phyloP scores from a whole-genome alignment of 1,140 invertebrate species.

The Conopomorpha cramerella region DNA sequence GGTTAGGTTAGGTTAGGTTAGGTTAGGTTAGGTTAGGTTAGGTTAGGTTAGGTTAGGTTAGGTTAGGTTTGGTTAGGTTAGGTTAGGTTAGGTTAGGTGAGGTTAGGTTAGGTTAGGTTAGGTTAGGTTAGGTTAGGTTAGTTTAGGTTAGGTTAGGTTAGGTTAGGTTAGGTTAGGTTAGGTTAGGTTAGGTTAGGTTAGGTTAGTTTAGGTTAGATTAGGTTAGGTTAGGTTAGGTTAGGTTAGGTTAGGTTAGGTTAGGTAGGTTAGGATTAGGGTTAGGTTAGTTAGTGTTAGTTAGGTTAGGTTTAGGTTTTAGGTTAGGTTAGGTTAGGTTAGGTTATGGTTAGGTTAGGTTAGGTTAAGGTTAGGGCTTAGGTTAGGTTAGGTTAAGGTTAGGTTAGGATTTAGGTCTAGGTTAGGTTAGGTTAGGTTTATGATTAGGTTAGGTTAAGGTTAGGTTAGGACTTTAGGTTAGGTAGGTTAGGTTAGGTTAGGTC shows the following conservation, averaged over 20 bases:
- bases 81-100: not conserved
- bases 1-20: slow-evolving; percentile 15
- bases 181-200: slow-evolving; percentile 9
- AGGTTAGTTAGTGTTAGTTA: slow-evolving; percentile 9
- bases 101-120: not conserved
- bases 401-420: slow-evolving; percentile 17
- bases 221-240: slow-evolving; percentile 6
- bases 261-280: slow-evolving; percentile 6
- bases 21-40: slow-evolving; percentile 13
- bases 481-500: slow-evolving; percentile 14
- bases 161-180: slow-evolving; percentile 5
- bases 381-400: slow-evolving; percentile 10
- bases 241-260: slow-evolving; percentile 5
- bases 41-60: slow-evolving; percentile 2
- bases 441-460: slow-evolving; percentile 9
- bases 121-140: slow-evolving; percentile 2
- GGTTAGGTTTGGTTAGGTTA: slow-evolving; percentile 2
- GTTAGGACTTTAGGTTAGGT: slow-evolving; percentile 13
- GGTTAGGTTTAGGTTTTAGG: slow-evolving; percentile 9
- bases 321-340: slow-evolving; percentile 11
- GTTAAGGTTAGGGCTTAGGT: slow-evolving; percentile 3
- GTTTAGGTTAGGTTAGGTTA: slow-evolving; percentile 3
- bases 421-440: slow-evolving; percentile 30
- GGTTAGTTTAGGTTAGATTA: slow-evolving; percentile 3
- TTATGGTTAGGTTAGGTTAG: slow-evolving; percentile 4